Evolutionary conservation across 2,888 invertebrate genomes (phyloP), one percentile per base, ranked within the genome.

Genomic region (Danaus chrysippus): DNA sequence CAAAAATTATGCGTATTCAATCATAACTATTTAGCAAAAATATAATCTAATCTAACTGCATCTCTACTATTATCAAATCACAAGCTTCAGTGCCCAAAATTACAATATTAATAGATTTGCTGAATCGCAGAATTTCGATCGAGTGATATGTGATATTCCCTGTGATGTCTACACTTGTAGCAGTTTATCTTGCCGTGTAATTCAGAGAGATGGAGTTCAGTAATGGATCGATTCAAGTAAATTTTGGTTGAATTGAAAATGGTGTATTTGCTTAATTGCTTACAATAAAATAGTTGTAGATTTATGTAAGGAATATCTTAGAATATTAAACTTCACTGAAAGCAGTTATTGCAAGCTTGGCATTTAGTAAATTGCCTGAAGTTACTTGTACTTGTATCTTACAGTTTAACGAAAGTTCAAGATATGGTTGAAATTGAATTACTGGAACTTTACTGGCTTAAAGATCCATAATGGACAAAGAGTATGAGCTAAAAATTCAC

Each of bases 21-120:
- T 54, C 53, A 66, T 59, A 62, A 58, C 52, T 54, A 62, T 59
- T 65, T 62, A 62, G 63, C 59, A 49, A 58, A 59, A 63, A 66
- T 67, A 67, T 56, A n/a, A 61, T 57, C 64, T 64, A 65, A 68
- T 66, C 61, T 60, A 59, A 23, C 59, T 46, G 49, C 58, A 59
- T 64, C 62, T 52, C 55, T 46, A 55, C 59, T 62, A 52, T 64
- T 56, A 58, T 59, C 62, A 58, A 68, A 68, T 68, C 65, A 68
- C 60, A 62, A 42, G 61, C 65, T 52, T 64, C 62, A 59, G 56
- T 61, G 54, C 61, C 56, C 63, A 52, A 67, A 64, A 67, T 69
- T 65, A 69, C 56, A 58, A 65, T 58, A 55, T 54, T 56, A 58
- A 59, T 61, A 64, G 54, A 58, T 58, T 62, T 61, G 61, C 62